phyloP scores from a whole-genome alignment of 2,888 invertebrate species.

The Dynastes maya region DNA sequence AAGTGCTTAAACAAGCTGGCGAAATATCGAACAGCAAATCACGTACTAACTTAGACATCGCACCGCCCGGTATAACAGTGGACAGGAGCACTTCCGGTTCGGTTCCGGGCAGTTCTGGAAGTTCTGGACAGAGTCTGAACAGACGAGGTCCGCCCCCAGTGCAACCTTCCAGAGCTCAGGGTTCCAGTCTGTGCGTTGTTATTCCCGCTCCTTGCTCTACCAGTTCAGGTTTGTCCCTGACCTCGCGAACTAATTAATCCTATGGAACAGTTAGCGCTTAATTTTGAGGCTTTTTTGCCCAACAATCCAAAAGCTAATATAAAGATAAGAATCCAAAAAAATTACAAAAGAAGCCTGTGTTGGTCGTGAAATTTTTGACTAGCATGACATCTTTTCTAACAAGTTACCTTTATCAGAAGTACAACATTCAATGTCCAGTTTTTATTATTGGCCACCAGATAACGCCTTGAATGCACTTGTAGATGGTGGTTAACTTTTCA shows the following conservation, averaged over 20 bases:
- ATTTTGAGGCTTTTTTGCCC: conserved; percentile 1
- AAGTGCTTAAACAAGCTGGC: conserved; percentile 95
- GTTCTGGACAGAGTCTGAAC: conserved; percentile 74
- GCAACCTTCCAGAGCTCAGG: conserved; percentile 69
- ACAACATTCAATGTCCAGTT: too few relatives aligned
- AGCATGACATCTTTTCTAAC: too few relatives aligned
- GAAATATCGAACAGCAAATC: conserved; percentile 80
- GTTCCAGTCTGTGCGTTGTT: conserved; percentile 75
- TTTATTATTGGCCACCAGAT: too few relatives aligned
- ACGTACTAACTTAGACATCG: conserved; percentile 64
- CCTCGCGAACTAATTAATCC: conserved; percentile 1
- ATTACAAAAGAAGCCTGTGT: too few relatives aligned
- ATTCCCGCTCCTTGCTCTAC: conserved; percentile 79
- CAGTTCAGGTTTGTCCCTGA: conserved; percentile 78
- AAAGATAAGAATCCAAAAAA: too few relatives aligned
- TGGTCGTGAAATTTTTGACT: too few relatives aligned
- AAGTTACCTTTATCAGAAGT: too few relatives aligned
- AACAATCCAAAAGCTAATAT: too few relatives aligned
- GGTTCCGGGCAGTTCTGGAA: conserved; percentile 69
- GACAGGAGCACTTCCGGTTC: conserved; percentile 63
- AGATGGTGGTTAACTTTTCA: too few relatives aligned
- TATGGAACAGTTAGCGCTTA: conserved; percentile 42
- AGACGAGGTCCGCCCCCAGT: conserved; percentile 67
- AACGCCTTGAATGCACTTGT: too few relatives aligned
- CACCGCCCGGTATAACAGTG: conserved; percentile 69